Evolutionary conservation across 2,888 invertebrate genomes (phyloP).

Genomic region (Eurois occulta): DNA sequence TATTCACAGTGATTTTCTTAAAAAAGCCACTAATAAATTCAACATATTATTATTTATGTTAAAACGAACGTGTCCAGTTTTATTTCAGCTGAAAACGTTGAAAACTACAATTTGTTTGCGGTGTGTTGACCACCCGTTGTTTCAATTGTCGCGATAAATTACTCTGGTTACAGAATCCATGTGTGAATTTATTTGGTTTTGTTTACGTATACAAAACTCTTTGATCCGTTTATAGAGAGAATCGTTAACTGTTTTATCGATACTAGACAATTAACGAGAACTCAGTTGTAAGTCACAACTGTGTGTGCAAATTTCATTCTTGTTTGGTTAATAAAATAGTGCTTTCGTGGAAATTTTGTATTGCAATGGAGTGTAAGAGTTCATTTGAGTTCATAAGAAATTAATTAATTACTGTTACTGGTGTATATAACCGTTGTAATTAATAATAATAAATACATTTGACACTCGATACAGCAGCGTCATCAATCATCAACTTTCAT

Average conservation of each 20-base stretch:
- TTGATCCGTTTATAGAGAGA: conserved; percentile 30
- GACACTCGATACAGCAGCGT: neutral
- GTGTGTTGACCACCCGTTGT: conserved; percentile 49
- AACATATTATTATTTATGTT: neutral
- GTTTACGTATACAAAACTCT: conserved; percentile 22
- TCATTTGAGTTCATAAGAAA: too few relatives aligned
- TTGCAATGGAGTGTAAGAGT: neutral
- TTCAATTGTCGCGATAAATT: conserved; percentile 53
- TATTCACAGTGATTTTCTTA: neutral
- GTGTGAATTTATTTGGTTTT: conserved; percentile 53
- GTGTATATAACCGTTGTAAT: too few relatives aligned
- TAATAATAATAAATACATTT: too few relatives aligned
- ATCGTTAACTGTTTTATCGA: neutral
- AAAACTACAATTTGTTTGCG: conserved; percentile 46
- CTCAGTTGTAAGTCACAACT: neutral
- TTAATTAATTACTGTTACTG: too few relatives aligned
- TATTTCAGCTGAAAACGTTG: conserved; percentile 40
- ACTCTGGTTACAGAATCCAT: conserved; percentile 42
- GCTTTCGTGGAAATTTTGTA: neutral
- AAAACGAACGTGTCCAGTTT: conserved; percentile 27
- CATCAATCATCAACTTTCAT: neutral
- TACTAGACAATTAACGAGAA: neutral
- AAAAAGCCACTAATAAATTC: neutral
- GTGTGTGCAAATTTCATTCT: neutral
- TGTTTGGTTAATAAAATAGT: neutral